Evolutionary conservation across 2,113 vertebrate species (phyloP).

Genomic region (Syrmaticus mikado): DNA sequence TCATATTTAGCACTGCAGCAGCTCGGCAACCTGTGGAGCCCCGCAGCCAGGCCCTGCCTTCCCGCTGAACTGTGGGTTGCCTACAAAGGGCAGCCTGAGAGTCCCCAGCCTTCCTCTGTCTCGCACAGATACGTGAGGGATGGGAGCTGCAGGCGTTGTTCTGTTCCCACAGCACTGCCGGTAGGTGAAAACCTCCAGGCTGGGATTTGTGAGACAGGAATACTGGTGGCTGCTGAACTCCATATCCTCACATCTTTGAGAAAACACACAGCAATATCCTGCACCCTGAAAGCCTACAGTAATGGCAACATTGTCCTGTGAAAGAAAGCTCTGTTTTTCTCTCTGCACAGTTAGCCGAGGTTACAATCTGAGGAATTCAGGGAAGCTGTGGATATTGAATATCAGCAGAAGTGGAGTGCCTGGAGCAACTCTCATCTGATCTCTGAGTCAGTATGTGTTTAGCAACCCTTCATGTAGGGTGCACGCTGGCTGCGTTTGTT

Average conservation of each 20-base stretch:
- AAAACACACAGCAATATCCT: neutral
- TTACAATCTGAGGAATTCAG: neutral
- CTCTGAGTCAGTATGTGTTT: neutral
- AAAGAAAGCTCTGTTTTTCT: constrained; percentile 8
- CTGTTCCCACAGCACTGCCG: neutral
- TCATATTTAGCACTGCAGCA: neutral
- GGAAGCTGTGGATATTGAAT: neutral
- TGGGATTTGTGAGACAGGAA: neutral
- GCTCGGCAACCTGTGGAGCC: neutral
- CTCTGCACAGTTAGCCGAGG: neutral
- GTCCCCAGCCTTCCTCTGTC: neutral
- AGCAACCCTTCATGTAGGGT: neutral
- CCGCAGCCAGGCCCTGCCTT: rapidly evolving
- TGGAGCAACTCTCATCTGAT: neutral
- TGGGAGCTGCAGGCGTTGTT: rapidly evolving
- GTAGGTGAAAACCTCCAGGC: neutral
- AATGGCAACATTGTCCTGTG: neutral
- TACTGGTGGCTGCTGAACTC: neutral
- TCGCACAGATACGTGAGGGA: neutral
- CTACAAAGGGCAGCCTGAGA: neutral
- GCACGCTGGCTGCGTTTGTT: neutral
- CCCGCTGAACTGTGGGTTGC: neutral
- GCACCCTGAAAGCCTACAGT: neutral
- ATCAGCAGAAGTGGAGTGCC: neutral
- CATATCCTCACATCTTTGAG: neutral